Evolutionary conservation across 2,113 vertebrate genomes (phyloP).

Genomic region (Triplophysa rosa): DNA sequence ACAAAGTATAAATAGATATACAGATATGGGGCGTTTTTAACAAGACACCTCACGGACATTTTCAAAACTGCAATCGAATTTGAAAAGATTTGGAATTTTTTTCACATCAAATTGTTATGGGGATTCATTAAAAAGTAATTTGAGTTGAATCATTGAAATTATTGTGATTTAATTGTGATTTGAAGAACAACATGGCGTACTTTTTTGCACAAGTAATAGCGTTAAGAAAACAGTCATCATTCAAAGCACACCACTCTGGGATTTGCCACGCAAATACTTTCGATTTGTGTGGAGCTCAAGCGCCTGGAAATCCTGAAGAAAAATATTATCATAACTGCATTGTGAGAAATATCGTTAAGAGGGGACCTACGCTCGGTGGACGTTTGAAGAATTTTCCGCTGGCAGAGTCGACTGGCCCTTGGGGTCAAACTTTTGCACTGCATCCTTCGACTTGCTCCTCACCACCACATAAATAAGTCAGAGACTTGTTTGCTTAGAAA

Average conservation of each 20-base stretch:
- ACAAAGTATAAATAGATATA: too few relatives aligned
- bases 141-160: background rate
- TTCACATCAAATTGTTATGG: too few relatives aligned
- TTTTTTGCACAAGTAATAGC: slow-evolving; percentile 72
- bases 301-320: slow-evolving; percentile 81
- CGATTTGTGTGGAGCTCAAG: slow-evolving; percentile 80
- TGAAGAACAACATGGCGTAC: slow-evolving; percentile 37
- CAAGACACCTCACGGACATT: too few relatives aligned
- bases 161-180: slow-evolving; percentile 25
- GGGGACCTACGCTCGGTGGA: slow-evolving; percentile 75
- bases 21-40: too few relatives aligned
- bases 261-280: slow-evolving; percentile 84
- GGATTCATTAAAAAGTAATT: background rate
- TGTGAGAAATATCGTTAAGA: slow-evolving; percentile 86
- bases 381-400: slow-evolving; percentile 78
- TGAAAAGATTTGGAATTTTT: too few relatives aligned
- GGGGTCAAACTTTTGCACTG: slow-evolving; percentile 76
- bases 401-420: slow-evolving; percentile 77
- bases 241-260: slow-evolving; percentile 80
- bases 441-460: slow-evolving; percentile 84
- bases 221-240: slow-evolving; percentile 79
- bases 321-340: slow-evolving; percentile 90
- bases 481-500: slow-evolving; percentile 84
- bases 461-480: slow-evolving; percentile 76
- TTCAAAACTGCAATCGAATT: too few relatives aligned